Percentiles rank a stretch among this genome's conserved stretches.
phyloP scores from a whole-genome alignment of 92 coral and sea anemone species.

The Heteractis magnifica region DNA sequence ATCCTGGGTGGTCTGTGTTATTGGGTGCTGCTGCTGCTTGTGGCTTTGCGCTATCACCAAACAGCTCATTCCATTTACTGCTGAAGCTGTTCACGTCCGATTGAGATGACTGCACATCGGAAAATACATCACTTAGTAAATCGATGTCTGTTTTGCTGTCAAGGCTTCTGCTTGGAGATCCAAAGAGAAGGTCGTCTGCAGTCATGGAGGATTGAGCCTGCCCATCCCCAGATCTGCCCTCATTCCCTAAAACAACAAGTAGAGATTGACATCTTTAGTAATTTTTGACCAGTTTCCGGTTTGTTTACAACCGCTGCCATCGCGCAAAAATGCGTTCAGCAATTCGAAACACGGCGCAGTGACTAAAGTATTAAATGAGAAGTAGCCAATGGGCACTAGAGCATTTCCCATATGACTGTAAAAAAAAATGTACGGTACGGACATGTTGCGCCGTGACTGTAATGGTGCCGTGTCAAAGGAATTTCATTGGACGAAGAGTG shows the following conservation, averaged over 20 bases:
- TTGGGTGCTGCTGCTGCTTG: slow-evolving; percentile 13
- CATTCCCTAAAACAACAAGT: background rate
- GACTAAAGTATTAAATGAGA: no score
- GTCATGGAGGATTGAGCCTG: slow-evolving; percentile 30
- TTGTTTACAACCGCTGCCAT: no score
- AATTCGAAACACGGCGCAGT: no score
- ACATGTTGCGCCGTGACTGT: no score
- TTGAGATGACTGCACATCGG: slow-evolving; percentile 44
- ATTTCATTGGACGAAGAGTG: no score
- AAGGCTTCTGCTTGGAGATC: slow-evolving; percentile 66
- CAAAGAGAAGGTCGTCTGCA: slow-evolving; percentile 86
- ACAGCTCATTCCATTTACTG: slow-evolving; percentile 92
- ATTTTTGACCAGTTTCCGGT: background rate
- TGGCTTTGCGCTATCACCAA: slow-evolving; percentile 66
- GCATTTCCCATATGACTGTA: no score
- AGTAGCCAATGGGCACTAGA: no score
- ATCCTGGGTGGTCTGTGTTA: slow-evolving; percentile 44
- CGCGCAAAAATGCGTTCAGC: no score
- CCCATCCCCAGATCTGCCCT: slow-evolving; percentile 3
- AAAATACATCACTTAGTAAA: slow-evolving; percentile 71
- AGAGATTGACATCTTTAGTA: background rate
- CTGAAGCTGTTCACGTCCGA: slow-evolving; percentile 79
- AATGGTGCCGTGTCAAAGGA: no score
- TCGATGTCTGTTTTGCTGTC: slow-evolving; percentile 61
- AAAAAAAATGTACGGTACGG: no score